phyloP scores from a whole-genome alignment of 2,113 vertebrate genomes.

The Sminthopsis crassicaudata region DNA sequence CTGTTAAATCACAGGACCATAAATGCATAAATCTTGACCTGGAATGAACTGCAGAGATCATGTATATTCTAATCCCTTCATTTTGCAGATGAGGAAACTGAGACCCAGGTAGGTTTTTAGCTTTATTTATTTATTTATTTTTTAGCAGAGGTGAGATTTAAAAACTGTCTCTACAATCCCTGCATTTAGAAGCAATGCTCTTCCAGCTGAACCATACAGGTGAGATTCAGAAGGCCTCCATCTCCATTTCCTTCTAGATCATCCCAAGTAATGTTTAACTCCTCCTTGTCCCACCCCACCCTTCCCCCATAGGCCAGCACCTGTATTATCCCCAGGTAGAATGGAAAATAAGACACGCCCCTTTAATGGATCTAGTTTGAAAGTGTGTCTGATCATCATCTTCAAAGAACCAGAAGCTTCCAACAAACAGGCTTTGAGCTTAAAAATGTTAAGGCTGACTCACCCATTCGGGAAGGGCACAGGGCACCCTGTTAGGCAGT shows the following conservation, averaged over 20 bases:
- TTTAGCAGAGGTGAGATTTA: neutral
- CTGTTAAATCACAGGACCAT: neutral
- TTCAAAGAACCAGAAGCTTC: neutral
- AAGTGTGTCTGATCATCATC: neutral
- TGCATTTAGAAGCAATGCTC: neutral
- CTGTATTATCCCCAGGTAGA: neutral
- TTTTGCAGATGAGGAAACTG: neutral
- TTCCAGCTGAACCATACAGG: neutral
- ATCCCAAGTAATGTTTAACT: slow-evolving; percentile 15
- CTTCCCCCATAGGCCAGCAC: neutral
- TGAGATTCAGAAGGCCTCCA: neutral
- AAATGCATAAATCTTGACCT: neutral
- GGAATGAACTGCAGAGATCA: neutral
- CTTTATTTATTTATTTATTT: too few relatives aligned
- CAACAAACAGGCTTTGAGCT: neutral
- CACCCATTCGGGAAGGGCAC: slow-evolving; percentile 21
- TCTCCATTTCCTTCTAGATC: neutral
- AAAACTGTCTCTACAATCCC: neutral
- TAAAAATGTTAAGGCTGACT: neutral
- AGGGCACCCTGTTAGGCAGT: neutral
- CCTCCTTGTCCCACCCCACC: neutral
- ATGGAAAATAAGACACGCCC: neutral
- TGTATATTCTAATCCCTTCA: neutral
- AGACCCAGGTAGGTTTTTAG: neutral
- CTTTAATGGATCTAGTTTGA: neutral